Evolutionary conservation across 1,140 invertebrate species (phyloP), one percentile per base, ranked within the genome.

Genomic region (Drosophila truncata): DNA sequence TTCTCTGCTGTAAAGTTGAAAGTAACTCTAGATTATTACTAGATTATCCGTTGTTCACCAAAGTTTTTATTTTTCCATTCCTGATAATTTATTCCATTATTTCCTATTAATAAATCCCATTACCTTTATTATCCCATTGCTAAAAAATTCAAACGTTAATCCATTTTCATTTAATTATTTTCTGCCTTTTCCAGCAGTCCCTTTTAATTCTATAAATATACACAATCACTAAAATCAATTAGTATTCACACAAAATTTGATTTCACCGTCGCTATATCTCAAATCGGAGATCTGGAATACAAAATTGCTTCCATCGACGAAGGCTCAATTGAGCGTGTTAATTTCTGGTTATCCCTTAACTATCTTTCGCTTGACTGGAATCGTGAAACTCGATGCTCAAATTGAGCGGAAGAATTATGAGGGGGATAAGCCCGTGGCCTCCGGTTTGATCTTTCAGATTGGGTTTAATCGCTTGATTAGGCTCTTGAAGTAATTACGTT

Each of bases 331-430:
- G 42, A 54, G 49, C 58, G 65, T 58, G 42, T 55, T 78, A 37
- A 65, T 72, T 66, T 50, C 29, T 41, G 54, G 33, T 59, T 66
- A 58, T 60, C 27, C 47, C 9, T 47, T 16, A 44, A 74, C 52
- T 80, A 59, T 69, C 63, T 52, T 31, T 39, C 66, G 64, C 37
- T 66, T 61, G 44, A 67, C 46, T 72, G 39, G 41, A 61, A 52
- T 20, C 49, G 27, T 62, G 50, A 29, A 47, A 62, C 47, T 41
- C 46, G 62, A 58, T 65, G 61, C 59, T 63, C 49, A 58, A 80
- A 81, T 85, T 66, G 60, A 72, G 71, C 31, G 77, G 42, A 80
- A 64, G 11, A 69, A 50, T 29, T 33, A 25, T 27, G 11, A 20
- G 55, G 41, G 7, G 39, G 25, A 20, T 29, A 18, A 9, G 39